These are phyloP conservation scores for Phylloscopus trochiloides DNA, from an alignment of 2,113 vertebrate genomes.

Conservation along the genomic window DNA sequence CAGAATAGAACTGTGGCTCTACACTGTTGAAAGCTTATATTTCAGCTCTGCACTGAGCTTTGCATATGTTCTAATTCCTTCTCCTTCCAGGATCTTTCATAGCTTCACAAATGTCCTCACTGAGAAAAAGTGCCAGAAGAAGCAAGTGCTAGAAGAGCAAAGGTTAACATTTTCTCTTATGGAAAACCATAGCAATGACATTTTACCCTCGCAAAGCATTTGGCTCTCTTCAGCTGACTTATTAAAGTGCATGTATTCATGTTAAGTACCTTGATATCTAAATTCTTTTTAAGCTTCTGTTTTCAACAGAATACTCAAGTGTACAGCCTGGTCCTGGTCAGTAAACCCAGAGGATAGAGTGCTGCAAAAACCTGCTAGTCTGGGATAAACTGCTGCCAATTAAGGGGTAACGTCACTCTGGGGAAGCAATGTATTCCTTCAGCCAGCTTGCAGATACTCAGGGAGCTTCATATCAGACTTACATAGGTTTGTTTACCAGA, in stretches of 20 bases:
- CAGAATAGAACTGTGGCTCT: neutral
- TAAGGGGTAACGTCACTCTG: neutral
- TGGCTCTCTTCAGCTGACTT: neutral
- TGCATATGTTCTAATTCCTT: neutral
- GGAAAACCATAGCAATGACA: neutral
- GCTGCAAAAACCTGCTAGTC: neutral
- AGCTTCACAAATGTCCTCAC: neutral
- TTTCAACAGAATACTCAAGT: conserved; percentile 24
- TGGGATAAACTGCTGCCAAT: neutral
- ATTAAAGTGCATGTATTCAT: conserved; percentile 33
- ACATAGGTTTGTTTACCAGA: neutral
- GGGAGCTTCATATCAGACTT: neutral
- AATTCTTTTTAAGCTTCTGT: conserved; percentile 48
- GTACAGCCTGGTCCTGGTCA: neutral
- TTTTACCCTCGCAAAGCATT: conserved; percentile 1
- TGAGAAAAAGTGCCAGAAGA: neutral
- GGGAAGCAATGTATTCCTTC: neutral
- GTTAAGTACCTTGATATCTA: conserved; percentile 42
- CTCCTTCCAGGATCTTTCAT: neutral
- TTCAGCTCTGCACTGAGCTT: neutral
- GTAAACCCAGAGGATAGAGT: neutral
- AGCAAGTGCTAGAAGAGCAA: neutral
- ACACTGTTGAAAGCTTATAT: neutral
- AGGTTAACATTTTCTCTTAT: neutral
- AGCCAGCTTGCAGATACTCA: neutral